Base-by-base conservation (phyloP, 2,888 invertebrate species). In the Leptinotarsa juncta region DNA sequence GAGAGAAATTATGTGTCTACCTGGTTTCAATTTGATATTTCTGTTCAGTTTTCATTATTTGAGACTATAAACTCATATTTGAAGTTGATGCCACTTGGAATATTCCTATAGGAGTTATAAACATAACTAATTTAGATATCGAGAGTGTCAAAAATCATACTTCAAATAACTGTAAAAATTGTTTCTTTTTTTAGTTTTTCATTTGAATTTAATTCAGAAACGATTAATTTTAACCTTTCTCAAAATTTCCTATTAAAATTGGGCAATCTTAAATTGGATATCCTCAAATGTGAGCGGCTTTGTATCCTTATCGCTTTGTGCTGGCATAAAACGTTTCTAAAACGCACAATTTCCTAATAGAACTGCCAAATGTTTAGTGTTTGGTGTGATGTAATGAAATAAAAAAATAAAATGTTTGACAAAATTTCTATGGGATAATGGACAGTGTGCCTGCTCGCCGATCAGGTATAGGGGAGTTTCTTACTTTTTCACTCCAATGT, bases 301-400 rank as follows among this genome's bases (percentile, higher is more conserved):
- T 62, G 62, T 62, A 62, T 70, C 55, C 60, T 51, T 51, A 69
- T 74, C 66, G 73, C 73, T 70, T 74, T 70, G 42, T 50, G 73
- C 73, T 74, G 49, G 67, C 67, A 67, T 67, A 32, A 70, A 57
- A 73, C 65, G 67, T 70, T 72, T 75, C 70, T 70, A 51, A 67
- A 66, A 70, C 70, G 73, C 73, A 74, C 70, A 73, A 70, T 50
- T 70, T 67, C 67, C 57, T 20, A 62, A 60, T 18, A 66, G 66
- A 57, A 70, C 73, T 73, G 70, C 73, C 73, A 70, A 67, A 62
- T 60, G 42, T 53, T 66, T 55, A 57, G 70, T 42, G 32, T 65
- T 66, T 65, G 55, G 70, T 42, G 50, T 65, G 14, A 14, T 57
- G 20, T 57, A 12, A 57, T 15, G 20, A 23, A 23, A 23, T 57